These are phyloP conservation scores for Coluber constrictor DNA, from an alignment of 2,797 vertebrate species.

Conservation along the genomic window DNA sequence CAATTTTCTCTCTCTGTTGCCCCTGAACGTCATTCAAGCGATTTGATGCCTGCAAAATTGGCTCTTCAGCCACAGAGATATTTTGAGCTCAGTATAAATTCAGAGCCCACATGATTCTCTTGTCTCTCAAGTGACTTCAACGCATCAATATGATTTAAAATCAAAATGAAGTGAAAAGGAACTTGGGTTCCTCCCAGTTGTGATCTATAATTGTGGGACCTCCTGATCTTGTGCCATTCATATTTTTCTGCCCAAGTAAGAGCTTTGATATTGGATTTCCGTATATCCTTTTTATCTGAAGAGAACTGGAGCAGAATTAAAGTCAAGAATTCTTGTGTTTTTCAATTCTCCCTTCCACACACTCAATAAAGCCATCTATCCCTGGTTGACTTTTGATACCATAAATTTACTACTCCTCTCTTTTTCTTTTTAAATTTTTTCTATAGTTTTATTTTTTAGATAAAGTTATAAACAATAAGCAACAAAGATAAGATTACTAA, in stretches of 20 bases:
- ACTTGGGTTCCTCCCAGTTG: conserved; percentile 20
- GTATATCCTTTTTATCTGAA: neutral
- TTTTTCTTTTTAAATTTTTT: neutral
- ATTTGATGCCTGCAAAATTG: neutral
- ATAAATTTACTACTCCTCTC: neutral
- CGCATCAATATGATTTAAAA: conserved; percentile 16
- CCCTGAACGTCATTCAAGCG: conserved; percentile 14
- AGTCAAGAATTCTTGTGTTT: neutral
- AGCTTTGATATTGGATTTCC: neutral
- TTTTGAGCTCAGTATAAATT: conserved; percentile 52
- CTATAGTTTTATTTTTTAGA: neutral
- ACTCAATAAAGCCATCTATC: neutral
- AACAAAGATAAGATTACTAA: neutral
- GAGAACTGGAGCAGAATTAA: neutral
- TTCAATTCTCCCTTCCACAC: neutral
- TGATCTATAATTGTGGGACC: conserved; percentile 46
- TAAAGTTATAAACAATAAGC: neutral
- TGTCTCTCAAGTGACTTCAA: conserved; percentile 16
- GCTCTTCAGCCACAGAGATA: conserved; percentile 48
- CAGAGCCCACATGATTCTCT: conserved; percentile 28
- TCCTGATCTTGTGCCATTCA: neutral
- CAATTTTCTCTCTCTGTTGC: neutral
- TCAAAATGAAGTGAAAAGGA: conserved; percentile 15
- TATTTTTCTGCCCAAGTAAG: neutral
- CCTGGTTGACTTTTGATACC: neutral